Base-by-base conservation (phyloP, 2,797 vertebrate species). In the Odontamblyopus lacepedii region DNA sequence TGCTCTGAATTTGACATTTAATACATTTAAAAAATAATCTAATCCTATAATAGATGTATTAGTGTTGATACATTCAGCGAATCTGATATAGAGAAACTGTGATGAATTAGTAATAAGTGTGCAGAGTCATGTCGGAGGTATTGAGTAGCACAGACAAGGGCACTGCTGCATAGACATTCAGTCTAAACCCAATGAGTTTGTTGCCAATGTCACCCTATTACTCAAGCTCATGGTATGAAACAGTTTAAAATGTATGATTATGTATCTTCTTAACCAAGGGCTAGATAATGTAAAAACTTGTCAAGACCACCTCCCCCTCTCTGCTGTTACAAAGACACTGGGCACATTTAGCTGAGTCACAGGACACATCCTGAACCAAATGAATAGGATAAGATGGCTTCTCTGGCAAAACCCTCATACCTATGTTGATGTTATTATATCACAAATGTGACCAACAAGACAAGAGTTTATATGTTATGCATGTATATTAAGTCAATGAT, bases 81-180 rank as follows among this genome's bases (percentile, higher is more conserved):
- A 51, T 53, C 11, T 51, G 65, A 53, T 53, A 16, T 32, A 57
- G 13, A 69, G 13, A 79, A 35, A 62, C 64, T 16, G 19, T 56
- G 59, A 85, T 86, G 72, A 79, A 85, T 83, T 67, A 84, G 26
- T 79, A 44, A 85, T 63, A 69, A 56, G 67, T 71, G 69, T 65
- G 48, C 63, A 41, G 63, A 73, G 63, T 78, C 73, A 77, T 60
- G 73, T 69, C 73, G 72, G 75, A 81, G 69, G 53, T 55, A 68
- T 29, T 83, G 71, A 73, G 13, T 23, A 67, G 60, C 29, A 67
- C 30, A 67, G 6, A 70, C 76, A 77, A 57, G 26, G 29, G 74
- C 67, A 77, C 63, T n/a, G 67, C 57, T 69, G 44, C 19, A 48
- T 23, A 67, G 57, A 66, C 18, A 72, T 6, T 69, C 66, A 55